These are phyloP conservation scores for Chlorops oryzae DNA, from an alignment of 1,140 invertebrate species.

Conservation along the genomic window DNA sequence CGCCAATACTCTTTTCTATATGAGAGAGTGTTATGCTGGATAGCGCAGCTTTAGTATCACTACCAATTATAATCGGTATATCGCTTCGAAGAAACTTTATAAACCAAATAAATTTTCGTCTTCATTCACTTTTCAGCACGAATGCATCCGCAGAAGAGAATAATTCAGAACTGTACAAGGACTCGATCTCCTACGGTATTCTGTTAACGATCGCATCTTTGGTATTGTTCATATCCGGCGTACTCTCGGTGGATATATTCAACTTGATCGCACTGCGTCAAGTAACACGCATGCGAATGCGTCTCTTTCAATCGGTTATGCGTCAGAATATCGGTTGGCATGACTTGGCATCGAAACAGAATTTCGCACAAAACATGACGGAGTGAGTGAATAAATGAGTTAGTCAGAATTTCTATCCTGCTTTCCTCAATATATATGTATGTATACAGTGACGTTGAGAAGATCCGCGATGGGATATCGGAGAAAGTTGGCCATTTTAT, in stretches of 20 bases:
- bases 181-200: slow-evolving; percentile 60
- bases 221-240: slow-evolving; percentile 59
- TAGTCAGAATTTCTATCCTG: neutral
- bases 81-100: no score
- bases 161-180: slow-evolving; percentile 56
- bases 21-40: neutral
- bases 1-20: no score
- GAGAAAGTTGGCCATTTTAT: slow-evolving; percentile 75
- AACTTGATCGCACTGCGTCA: slow-evolving; percentile 60
- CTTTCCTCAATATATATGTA: neutral
- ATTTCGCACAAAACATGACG: slow-evolving; percentile 79
- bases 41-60: no score
- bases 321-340: slow-evolving; percentile 89
- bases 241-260: slow-evolving; percentile 61
- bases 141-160: slow-evolving; percentile 55
- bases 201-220: slow-evolving; percentile 54
- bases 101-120: no score
- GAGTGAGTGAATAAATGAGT: slow-evolving; percentile 55
- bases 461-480: slow-evolving; percentile 76
- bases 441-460: slow-evolving; percentile 67
- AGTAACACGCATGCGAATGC: slow-evolving; percentile 63
- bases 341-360: slow-evolving; percentile 74
- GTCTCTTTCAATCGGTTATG: slow-evolving; percentile 67
- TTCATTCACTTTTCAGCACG: slow-evolving; percentile 27
- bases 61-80: no score